Evolutionary conservation across 1,140 invertebrate genomes (phyloP).

Genomic region (Drosophila ambigua): DNA sequence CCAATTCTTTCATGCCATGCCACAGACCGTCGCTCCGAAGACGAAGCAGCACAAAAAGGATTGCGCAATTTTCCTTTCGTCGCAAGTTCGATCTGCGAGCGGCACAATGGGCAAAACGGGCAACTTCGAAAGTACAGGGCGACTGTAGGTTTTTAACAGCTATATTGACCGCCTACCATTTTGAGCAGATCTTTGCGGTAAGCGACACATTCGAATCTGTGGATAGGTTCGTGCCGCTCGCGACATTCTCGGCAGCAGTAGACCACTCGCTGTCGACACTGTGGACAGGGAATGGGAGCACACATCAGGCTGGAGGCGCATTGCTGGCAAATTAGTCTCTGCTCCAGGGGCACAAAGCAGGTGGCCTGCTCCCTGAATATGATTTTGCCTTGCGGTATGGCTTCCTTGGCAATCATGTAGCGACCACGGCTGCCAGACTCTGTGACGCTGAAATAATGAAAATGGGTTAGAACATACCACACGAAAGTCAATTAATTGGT

Average conservation of each 20-base stretch:
- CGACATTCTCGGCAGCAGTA: constrained; percentile 70
- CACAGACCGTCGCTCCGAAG: too few species aligned
- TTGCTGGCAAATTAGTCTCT: constrained; percentile 62
- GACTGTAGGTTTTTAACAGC: too few species aligned
- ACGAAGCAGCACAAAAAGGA: too few species aligned
- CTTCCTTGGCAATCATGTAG: constrained; percentile 51
- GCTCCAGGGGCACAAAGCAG: constrained; percentile 63
- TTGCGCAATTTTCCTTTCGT: too few species aligned
- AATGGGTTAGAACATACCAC: not conserved
- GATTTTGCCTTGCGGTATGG: constrained; percentile 24
- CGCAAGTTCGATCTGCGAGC: too few species aligned
- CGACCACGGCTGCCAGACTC: constrained; percentile 30
- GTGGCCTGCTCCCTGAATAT: constrained; percentile 59
- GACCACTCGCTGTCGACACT: constrained; percentile 60
- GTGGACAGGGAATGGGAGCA: constrained; percentile 65
- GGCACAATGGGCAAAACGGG: too few species aligned
- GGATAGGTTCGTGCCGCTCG: constrained; percentile 34
- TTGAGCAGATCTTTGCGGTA: constrained; percentile 45
- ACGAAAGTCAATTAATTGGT: not conserved
- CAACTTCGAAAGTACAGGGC: too few species aligned
- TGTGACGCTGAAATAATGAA: constrained; percentile 15
- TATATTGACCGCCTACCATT: constrained; percentile 31
- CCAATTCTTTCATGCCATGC: too few species aligned
- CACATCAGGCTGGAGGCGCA: constrained; percentile 58
- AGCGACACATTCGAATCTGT: constrained; percentile 53